Conservation (phyloP, 2,797 vertebrate species). For the Alauda arvensis region DNA sequence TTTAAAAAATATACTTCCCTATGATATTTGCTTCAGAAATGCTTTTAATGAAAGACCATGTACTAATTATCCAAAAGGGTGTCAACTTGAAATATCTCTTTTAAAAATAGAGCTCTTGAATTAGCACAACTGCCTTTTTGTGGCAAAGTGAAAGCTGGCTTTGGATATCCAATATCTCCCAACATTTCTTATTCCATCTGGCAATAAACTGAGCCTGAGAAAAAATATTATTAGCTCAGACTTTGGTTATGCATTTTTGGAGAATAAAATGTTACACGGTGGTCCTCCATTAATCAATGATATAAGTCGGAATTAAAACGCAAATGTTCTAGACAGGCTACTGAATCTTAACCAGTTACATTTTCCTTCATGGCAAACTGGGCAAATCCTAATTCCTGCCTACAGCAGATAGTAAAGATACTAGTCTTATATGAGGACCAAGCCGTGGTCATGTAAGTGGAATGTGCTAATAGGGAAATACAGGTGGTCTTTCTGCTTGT, state of each 20-base stretch:
- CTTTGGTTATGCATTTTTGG: background rate
- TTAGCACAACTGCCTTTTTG: background rate
- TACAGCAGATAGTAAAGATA: background rate
- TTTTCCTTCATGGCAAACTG: background rate
- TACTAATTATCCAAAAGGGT: background rate
- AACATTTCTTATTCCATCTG: background rate
- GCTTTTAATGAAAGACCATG: background rate
- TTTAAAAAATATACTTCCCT: background rate
- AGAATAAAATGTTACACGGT: background rate
- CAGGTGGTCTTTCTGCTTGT: background rate
- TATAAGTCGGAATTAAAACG: background rate
- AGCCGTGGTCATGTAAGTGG: background rate
- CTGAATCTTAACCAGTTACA: background rate
- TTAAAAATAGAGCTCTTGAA: background rate
- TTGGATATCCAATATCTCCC: background rate
- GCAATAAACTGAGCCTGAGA: background rate
- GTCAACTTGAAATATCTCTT: background rate
- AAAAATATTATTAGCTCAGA: background rate
- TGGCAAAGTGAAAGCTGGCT: background rate
- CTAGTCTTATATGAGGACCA: background rate
- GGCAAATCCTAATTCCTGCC: background rate
- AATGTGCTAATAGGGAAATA: background rate
- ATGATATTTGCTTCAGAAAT: background rate
- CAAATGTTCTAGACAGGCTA: background rate
- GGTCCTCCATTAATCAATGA: background rate